Evolutionary conservation across 30 jellyfish, hydroid and myxozoan species (phyloP), one percentile per base, ranked within the genome.

Genomic region (Chrysaora quinquecirrha): DNA sequence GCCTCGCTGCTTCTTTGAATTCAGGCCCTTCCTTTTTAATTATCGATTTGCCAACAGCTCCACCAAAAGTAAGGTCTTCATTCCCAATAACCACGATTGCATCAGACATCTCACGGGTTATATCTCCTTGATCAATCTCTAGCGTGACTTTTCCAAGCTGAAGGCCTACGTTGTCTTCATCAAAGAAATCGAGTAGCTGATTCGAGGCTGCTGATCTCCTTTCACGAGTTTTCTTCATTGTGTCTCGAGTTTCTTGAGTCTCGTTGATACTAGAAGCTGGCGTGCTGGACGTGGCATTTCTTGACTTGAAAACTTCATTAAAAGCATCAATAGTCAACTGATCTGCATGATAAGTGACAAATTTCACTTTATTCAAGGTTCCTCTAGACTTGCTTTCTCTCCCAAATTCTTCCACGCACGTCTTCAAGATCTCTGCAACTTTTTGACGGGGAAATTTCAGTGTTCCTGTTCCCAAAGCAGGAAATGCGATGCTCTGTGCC

Each of bases 381-480:
- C 43, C 23, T 14, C 27, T 47, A 31, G 48, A 21, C 29, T 52
- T 38, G 19, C 9, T 10, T 19, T 27, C 24, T 14, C 46, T 12
- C 29, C 73, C 20, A 48, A 78, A 63, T 34, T 21, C 48, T 16
- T 30, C 32, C n/a, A 48, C 81, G 43, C 81, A 64, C 9, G 43
- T 30, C 21, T 61, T 54, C 81, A 78, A 27, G 16, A 62, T 78
- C 43, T 28, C 27, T n/a, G 89, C 89, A n/a, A 78, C 89, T 22
- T 19, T 78, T 80, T 78, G 73, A 28, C 81, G 35, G 10, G 89
- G 89, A 47, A 78, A 78, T 30, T 28, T 19, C 62, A 78, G 31
- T 7, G 23, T 63, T n/a, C 89, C 89, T 2, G 89, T 78, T 43
- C 89, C 89, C 14, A 78, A 81, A 22, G 81, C 89, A n/a, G 89